Percentiles rank a stretch among this genome's conserved stretches.
Conservation (phyloP, 2,888 invertebrate genomes). For the Folsomia candida region DNA sequence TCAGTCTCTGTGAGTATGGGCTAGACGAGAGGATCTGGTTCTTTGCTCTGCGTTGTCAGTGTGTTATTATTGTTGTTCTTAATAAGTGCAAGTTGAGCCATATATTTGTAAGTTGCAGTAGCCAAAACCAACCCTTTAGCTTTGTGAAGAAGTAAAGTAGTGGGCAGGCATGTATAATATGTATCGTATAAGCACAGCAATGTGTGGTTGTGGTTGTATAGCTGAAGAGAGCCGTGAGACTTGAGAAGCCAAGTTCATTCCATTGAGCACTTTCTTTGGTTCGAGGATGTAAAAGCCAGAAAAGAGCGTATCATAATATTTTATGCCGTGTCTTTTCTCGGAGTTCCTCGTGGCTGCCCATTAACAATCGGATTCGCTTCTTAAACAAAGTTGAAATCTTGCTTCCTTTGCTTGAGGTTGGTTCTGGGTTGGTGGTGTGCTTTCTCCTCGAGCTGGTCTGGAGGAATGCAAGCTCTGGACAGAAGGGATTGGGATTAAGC, state of each 20-base stretch:
- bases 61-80: not conserved
- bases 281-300: too few relatives aligned
- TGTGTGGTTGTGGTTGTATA: not conserved
- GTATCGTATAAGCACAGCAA: too few relatives aligned
- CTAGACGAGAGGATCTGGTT: not conserved
- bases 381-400: too few relatives aligned
- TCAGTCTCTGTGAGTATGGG: not conserved
- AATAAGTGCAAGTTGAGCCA: not conserved
- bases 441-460: too few relatives aligned
- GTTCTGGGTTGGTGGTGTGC: too few relatives aligned
- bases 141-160: too few relatives aligned
- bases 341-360: not conserved
- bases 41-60: not conserved
- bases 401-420: too few relatives aligned
- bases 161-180: too few relatives aligned
- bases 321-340: not conserved
- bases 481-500: too few relatives aligned
- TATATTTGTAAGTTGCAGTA: not conserved
- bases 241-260: too few relatives aligned
- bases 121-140: not conserved
- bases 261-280: not conserved
- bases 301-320: not conserved
- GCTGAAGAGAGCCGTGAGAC: not conserved
- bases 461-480: too few relatives aligned
- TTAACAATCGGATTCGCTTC: not conserved